Percentiles rank a stretch among this genome's conserved stretches.
These are phyloP conservation scores for Bubo blakistoni DNA, from an alignment of 2,113 vertebrate genomes.

Conservation along the genomic window DNA sequence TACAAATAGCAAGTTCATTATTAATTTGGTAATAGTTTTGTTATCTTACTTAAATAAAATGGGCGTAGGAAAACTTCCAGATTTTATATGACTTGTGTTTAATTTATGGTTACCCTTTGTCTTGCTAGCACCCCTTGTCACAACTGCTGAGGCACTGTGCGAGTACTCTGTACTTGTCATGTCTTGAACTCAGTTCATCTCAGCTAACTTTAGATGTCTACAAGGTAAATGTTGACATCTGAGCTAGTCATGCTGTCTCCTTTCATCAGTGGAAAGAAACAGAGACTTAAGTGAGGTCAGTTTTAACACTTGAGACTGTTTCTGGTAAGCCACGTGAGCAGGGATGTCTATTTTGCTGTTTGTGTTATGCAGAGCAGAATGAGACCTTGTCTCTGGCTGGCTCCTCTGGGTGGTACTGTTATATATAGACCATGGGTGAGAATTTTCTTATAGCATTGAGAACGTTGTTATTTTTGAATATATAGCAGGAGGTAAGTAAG, in stretches of 20 bases:
- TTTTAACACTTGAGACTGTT: background rate
- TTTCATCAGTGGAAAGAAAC: conserved; percentile 23
- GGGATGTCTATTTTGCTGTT: background rate
- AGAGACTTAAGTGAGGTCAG: conserved; percentile 2
- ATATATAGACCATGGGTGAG: background rate
- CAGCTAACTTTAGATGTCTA: conserved; percentile 24
- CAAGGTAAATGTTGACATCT: conserved; percentile 34
- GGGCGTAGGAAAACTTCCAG: background rate
- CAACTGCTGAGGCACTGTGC: background rate
- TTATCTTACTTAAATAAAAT: background rate
- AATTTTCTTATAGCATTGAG: conserved; percentile 3
- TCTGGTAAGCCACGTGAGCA: background rate
- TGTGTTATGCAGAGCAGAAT: background rate
- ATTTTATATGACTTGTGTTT: background rate
- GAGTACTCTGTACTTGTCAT: background rate
- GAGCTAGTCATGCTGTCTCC: conserved; percentile 12
- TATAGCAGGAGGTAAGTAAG: conserved; percentile 30
- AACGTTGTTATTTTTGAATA: conserved; percentile 26
- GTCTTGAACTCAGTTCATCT: background rate
- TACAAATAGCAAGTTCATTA: background rate
- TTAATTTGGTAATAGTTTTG: background rate
- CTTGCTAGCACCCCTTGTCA: rapidly evolving
- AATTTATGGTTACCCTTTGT: background rate
- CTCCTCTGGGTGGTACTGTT: background rate
- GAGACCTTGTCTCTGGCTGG: background rate